These are phyloP conservation scores for Gryllus longicercus DNA, from an alignment of 2,888 invertebrate species.

Conservation along the genomic window DNA sequence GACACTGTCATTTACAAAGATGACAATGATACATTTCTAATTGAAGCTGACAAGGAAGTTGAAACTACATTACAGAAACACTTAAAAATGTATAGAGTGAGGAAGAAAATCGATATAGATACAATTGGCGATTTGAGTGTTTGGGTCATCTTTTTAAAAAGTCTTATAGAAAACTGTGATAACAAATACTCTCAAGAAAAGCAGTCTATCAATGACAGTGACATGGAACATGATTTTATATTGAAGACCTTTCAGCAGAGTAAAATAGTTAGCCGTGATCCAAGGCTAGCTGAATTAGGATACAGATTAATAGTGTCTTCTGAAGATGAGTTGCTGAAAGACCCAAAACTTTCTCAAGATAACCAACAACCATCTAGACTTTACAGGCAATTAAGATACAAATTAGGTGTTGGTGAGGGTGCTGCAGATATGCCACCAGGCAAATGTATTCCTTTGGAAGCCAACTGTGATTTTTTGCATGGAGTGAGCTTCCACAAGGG, in stretches of 20 bases:
- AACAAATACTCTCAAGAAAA: not conserved
- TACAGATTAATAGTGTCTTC: constrained; percentile 58
- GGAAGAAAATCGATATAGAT: constrained; percentile 69
- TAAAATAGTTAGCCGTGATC: constrained; percentile 59
- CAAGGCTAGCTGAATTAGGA: constrained; percentile 63
- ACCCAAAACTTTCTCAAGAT: not conserved
- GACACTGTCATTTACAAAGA: constrained; percentile 72
- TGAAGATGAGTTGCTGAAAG: not conserved
- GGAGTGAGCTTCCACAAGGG: constrained; percentile 95
- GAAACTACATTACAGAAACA: constrained; percentile 63
- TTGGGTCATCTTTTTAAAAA: constrained; percentile 55
- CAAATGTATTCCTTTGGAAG: constrained; percentile 82
- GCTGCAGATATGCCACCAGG: constrained; percentile 72
- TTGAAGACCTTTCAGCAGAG: constrained; percentile 34
- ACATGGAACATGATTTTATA: not conserved
- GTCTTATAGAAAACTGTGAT: constrained; percentile 26
- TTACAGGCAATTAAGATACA: constrained; percentile 66
- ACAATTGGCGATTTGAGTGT: constrained; percentile 57
- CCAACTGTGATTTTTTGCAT: constrained; percentile 86
- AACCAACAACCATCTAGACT: not conserved
- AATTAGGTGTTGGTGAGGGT: constrained; percentile 85
- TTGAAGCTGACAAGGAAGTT: constrained; percentile 75
- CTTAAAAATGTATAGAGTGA: constrained; percentile 73
- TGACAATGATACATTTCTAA: constrained; percentile 56
- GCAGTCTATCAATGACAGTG: not conserved